A percentile compares a stretch with the other conserved stretches of the same genome.
Evolutionary conservation across 2,888 invertebrate genomes (phyloP).

Genomic region (Notodonta ziczac): DNA sequence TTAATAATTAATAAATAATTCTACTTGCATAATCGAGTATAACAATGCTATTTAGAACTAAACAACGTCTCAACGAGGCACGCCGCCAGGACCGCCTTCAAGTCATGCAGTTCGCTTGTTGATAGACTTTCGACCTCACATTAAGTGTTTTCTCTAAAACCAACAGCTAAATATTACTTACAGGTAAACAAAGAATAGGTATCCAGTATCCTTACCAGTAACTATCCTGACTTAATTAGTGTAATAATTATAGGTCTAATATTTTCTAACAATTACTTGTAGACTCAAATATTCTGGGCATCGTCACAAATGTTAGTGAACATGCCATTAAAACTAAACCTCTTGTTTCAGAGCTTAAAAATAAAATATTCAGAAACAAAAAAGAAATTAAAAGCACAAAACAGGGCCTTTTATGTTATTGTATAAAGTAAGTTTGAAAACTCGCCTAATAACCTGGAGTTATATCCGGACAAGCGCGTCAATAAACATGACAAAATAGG

Average conservation of each 20-base stretch:
- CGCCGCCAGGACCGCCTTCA: slow-evolving; percentile 48
- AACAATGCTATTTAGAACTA: not conserved
- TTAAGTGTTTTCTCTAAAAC: slow-evolving; percentile 70
- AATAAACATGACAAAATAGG: slow-evolving; percentile 81
- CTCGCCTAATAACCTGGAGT: slow-evolving; percentile 52
- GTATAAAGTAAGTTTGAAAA: slow-evolving; percentile 49
- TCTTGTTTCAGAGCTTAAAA: too few relatives aligned
- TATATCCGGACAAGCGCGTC: slow-evolving; percentile 64
- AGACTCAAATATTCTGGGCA: too few relatives aligned
- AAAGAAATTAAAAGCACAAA: slow-evolving; percentile 1
- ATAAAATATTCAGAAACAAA: not conserved
- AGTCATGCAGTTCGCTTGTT: slow-evolving; percentile 71
- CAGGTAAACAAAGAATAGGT: not conserved
- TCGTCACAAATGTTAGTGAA: too few relatives aligned
- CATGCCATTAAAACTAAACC: too few relatives aligned
- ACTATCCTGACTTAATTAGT: too few relatives aligned
- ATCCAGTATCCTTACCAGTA: not conserved
- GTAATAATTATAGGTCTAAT: too few relatives aligned
- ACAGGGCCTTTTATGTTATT: slow-evolving; percentile 39
- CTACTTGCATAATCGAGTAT: not conserved
- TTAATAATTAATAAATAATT: too few relatives aligned
- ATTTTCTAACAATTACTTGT: too few relatives aligned
- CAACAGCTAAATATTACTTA: slow-evolving; percentile 37
- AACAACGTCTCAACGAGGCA: slow-evolving; percentile 33
- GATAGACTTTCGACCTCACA: slow-evolving; percentile 74